Conservation (phyloP, 2,113 vertebrate genomes). For the Myrmecobius fasciatus region DNA sequence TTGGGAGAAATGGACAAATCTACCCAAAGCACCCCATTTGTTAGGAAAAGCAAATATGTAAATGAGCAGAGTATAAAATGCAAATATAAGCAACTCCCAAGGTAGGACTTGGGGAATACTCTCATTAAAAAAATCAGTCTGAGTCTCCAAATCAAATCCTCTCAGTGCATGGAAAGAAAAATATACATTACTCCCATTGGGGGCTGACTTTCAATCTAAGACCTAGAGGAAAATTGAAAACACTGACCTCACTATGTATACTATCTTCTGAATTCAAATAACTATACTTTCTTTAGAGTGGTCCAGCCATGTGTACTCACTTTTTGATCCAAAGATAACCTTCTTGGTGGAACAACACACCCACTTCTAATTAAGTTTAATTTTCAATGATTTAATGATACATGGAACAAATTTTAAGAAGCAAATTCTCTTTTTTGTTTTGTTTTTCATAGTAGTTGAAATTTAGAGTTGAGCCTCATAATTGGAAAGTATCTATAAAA, state of each 20-base stretch:
- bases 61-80: not conserved
- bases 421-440: not conserved
- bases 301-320: not conserved
- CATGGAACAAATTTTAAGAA: not conserved
- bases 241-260: not conserved
- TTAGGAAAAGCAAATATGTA: not conserved
- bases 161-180: constrained; percentile 13
- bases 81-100: constrained; percentile 25
- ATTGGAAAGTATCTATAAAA: not conserved
- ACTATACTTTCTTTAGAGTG: not conserved
- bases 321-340: not conserved
- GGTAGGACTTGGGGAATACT: constrained; percentile 5
- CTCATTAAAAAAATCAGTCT: constrained; percentile 1
- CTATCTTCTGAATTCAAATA: not conserved
- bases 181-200: not conserved
- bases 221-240: constrained; percentile 28
- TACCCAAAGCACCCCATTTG: not conserved
- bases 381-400: not conserved
- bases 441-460: not conserved
- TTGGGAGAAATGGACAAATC: not conserved
- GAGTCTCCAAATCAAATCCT: constrained; percentile 11
- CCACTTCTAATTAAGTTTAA: not conserved
- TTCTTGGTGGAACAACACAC: not conserved
- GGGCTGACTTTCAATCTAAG: constrained; percentile 13
- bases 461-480: not conserved